These are phyloP conservation scores for Euphonia xanthogaster DNA, from an alignment of 2,797 vertebrate genomes.

Conservation along the genomic window DNA sequence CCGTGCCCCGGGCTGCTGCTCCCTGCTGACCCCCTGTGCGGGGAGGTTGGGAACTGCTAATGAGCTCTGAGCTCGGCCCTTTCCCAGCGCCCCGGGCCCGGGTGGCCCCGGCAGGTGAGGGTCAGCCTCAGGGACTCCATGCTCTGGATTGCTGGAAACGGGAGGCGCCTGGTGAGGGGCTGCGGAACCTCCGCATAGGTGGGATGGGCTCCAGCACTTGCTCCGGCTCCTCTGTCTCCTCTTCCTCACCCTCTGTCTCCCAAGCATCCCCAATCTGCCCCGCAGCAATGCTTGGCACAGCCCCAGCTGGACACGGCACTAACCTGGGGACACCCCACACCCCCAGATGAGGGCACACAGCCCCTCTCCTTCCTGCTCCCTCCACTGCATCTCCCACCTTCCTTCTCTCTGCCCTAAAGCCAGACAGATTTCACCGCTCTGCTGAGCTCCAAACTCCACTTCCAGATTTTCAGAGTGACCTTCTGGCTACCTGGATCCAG, in stretches of 20 bases:
- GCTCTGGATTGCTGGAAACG: not conserved
- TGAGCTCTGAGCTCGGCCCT: constrained; percentile 11
- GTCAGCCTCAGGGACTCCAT: not conserved
- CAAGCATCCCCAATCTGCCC: rapidly evolving
- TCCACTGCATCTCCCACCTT: not conserved
- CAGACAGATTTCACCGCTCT: not conserved
- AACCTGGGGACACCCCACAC: not conserved
- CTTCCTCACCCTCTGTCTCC: not conserved
- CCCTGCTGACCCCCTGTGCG: not conserved
- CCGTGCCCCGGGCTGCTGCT: not conserved
- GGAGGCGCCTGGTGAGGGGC: not conserved
- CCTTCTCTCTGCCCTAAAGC: constrained; percentile 10
- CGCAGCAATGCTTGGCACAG: rapidly evolving
- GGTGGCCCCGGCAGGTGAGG: constrained; percentile 24
- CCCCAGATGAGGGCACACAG: rapidly evolving
- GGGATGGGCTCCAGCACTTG: not conserved
- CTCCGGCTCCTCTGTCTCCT: not conserved
- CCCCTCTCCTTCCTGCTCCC: not conserved
- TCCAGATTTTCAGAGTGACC: constrained; percentile 63
- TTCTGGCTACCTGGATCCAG: constrained; percentile 72
- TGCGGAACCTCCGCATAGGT: not conserved
- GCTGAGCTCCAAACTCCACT: constrained; percentile 32
- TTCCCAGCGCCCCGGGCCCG: not conserved
- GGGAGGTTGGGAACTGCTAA: not conserved
- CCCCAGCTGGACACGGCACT: not conserved